A percentile compares a stretch with the other conserved stretches of the same genome.
Conservation (phyloP, 2,113 vertebrate genomes). For the Rhinoderma darwinii region DNA sequence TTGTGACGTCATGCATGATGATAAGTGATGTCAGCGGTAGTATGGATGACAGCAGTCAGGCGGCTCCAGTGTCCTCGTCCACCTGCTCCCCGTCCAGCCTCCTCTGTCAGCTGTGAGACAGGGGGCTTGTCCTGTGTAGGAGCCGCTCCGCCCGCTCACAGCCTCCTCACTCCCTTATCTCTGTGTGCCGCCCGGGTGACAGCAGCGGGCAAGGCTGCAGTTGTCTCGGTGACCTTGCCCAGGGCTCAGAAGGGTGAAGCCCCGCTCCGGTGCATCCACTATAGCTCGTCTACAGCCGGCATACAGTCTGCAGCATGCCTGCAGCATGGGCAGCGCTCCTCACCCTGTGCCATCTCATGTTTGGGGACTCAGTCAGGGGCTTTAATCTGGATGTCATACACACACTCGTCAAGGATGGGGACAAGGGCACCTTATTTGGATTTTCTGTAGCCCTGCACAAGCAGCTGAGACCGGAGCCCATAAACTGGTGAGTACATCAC, state of each 20-base stretch:
- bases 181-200: slow-evolving; percentile 42
- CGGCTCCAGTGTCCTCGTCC: neutral
- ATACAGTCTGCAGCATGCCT: slow-evolving; percentile 42
- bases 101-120: neutral
- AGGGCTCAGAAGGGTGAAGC: neutral
- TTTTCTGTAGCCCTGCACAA: slow-evolving; percentile 89
- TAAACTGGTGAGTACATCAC: slow-evolving; percentile 84
- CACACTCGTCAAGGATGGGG: slow-evolving; percentile 83
- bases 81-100: neutral
- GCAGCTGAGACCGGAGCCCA: slow-evolving; percentile 79
- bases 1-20: slow-evolving; percentile 14
- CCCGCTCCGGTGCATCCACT: neutral
- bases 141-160: slow-evolving; percentile 61
- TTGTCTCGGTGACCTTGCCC: slow-evolving; percentile 15
- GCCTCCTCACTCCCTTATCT: neutral
- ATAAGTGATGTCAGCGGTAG: slow-evolving; percentile 9
- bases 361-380: slow-evolving; percentile 63
- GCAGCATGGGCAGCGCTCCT: slow-evolving; percentile 57
- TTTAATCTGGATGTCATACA: slow-evolving; percentile 89
- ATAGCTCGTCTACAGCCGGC: neutral
- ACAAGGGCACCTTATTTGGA: slow-evolving; percentile 85
- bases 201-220: slow-evolving; percentile 12
- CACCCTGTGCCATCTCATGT: slow-evolving; percentile 61
- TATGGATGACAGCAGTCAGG: neutral
- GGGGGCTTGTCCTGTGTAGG: slow-evolving; percentile 51